These are phyloP conservation scores for Drosophila baimaii DNA, from an alignment of 1,140 invertebrate species.

Conservation along the genomic window DNA sequence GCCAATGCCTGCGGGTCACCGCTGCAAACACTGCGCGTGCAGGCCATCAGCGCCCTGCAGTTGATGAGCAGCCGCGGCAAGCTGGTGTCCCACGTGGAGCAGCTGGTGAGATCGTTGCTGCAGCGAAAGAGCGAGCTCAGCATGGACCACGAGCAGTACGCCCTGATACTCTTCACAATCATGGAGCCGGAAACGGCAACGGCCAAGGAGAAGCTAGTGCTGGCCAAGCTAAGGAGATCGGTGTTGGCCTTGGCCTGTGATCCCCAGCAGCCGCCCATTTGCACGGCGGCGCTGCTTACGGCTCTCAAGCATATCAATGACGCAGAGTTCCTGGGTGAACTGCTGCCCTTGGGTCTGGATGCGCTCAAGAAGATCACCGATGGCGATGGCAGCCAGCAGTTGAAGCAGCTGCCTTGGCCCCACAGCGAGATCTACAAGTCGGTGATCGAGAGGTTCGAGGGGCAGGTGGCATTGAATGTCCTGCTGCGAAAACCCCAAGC, in stretches of 20 bases:
- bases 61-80: conserved; percentile 6
- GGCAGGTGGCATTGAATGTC: conserved; percentile 41
- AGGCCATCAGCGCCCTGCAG: conserved; percentile 60
- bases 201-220: conserved; percentile 36
- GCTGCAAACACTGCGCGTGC: conserved; percentile 80
- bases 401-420: conserved; percentile 59
- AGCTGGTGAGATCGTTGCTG: conserved; percentile 62
- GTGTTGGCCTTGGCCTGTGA: conserved; percentile 47
- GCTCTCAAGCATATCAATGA: conserved; percentile 86
- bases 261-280: conserved; percentile 44
- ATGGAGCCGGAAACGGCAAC: conserved; percentile 39
- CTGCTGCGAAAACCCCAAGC: conserved; percentile 44
- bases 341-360: conserved; percentile 81
- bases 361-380: conserved; percentile 45
- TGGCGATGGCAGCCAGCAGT: conserved; percentile 3
- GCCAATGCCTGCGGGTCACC: conserved; percentile 56
- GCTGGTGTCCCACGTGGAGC: conserved; percentile 37
- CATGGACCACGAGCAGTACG: conserved; percentile 87
- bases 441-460: conserved; percentile 67
- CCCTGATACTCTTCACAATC: conserved; percentile 85
- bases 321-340: conserved; percentile 64
- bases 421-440: conserved; percentile 64
- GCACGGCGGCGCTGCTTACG: conserved; percentile 71
- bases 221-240: conserved; percentile 45
- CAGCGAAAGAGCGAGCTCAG: conserved; percentile 86